phyloP scores from a whole-genome alignment of 2,113 vertebrate species.

The Chascanopsetta lugubris region DNA sequence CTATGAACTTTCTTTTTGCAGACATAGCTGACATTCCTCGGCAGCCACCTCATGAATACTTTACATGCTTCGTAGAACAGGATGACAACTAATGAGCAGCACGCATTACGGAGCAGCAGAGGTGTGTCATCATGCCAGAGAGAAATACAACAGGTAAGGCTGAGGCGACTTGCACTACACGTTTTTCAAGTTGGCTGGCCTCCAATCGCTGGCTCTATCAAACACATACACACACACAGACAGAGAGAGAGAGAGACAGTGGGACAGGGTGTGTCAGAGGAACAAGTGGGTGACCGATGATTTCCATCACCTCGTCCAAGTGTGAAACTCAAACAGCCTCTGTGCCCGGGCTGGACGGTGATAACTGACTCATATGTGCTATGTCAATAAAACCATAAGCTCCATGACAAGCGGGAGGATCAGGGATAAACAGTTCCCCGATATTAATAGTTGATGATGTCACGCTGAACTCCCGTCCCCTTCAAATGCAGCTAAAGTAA shows the following conservation, averaged over 20 bases:
- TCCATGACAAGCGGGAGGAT: not conserved
- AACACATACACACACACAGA: no score
- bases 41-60: slow-evolving; percentile 57
- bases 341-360: not conserved
- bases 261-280: slow-evolving; percentile 27
- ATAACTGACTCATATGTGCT: not conserved
- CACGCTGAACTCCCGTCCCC: not conserved
- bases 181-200: slow-evolving; percentile 74
- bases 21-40: slow-evolving; percentile 68
- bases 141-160: slow-evolving; percentile 58
- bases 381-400: not conserved
- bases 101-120: slow-evolving; percentile 28
- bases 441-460: not conserved
- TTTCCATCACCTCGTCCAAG: slow-evolving; percentile 15
- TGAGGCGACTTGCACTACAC: slow-evolving; percentile 64
- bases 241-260: slow-evolving; percentile 9
- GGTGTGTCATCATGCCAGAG: slow-evolving; percentile 54
- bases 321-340: slow-evolving; percentile 15
- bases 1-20: slow-evolving; percentile 13
- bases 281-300: slow-evolving; percentile 14
- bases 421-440: not conserved
- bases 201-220: slow-evolving; percentile 49
- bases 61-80: slow-evolving; percentile 45
- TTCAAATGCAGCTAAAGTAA: no score
- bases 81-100: slow-evolving; percentile 39